Conservation (phyloP, 1,140 invertebrate species). For the Thalassaphorura encarpata region DNA sequence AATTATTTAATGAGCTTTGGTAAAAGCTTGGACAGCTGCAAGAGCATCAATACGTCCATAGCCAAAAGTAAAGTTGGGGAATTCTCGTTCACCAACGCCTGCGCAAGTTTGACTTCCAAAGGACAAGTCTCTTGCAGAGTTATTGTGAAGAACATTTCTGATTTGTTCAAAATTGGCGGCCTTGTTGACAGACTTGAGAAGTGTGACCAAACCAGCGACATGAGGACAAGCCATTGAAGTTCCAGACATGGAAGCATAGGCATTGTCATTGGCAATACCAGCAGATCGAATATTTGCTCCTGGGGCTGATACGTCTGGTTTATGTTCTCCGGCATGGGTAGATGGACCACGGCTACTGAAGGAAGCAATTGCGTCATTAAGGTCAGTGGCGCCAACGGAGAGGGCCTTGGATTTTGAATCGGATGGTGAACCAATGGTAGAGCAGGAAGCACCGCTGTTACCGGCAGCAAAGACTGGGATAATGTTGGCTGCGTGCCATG, state of each 20-base stretch:
- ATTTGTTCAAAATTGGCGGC: not conserved
- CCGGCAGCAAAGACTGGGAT: slow-evolving; percentile 13
- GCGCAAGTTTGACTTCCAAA: not conserved
- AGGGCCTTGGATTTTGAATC: not conserved
- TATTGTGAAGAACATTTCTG: not conserved
- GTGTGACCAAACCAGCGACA: slow-evolving; percentile 4
- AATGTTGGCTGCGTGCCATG: not conserved
- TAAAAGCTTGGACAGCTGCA: not conserved
- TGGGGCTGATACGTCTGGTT: slow-evolving; percentile 13
- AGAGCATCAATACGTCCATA: not conserved
- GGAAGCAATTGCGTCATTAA: not conserved
- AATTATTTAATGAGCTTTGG: too few species aligned
- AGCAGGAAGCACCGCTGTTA: slow-evolving; percentile 1
- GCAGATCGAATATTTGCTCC: slow-evolving; percentile 5
- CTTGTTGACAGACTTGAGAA: not conserved
- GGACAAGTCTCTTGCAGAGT: not conserved
- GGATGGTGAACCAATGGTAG: not conserved
- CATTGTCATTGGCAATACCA: not conserved
- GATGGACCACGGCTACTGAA: not conserved
- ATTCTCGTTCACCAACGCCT: not conserved
- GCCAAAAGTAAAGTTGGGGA: not conserved
- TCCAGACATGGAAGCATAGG: slow-evolving; percentile 1
- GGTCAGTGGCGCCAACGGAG: not conserved
- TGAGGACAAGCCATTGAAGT: slow-evolving; percentile 14
- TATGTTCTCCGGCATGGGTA: not conserved